Percentiles rank a stretch among this genome's conserved stretches.
phyloP scores from a whole-genome alignment of 2,113 vertebrate species.

The Oostethus manadensis region DNA sequence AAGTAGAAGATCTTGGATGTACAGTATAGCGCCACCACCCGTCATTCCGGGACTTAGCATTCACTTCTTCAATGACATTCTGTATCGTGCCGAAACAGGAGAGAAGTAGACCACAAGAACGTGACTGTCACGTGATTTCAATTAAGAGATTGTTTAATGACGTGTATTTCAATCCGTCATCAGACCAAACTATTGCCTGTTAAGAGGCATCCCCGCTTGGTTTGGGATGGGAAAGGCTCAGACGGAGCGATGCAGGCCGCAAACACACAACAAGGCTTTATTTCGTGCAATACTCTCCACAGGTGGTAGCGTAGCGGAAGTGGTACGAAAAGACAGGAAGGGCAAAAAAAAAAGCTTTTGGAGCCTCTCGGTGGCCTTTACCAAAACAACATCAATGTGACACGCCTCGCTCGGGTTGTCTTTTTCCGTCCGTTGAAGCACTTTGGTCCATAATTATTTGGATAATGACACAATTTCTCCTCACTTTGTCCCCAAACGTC shows the following conservation, averaged over 20 bases:
- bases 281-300: conserved; percentile 59
- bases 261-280: conserved; percentile 50
- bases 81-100: conserved; percentile 60
- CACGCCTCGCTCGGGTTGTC: conserved; percentile 30
- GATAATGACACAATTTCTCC: background rate
- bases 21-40: background rate
- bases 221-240: background rate
- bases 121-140: conserved; percentile 61
- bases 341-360: conserved; percentile 20
- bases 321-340: conserved; percentile 2
- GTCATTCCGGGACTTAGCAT: conserved; percentile 35
- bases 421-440: background rate
- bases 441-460: background rate
- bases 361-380: conserved; percentile 71
- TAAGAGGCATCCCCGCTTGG: conserved; percentile 4
- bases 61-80: conserved; percentile 44
- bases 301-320: conserved; percentile 37
- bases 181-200: conserved; percentile 31
- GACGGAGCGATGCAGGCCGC: conserved; percentile 52
- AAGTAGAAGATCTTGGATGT: conserved; percentile 55
- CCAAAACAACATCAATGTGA: conserved; percentile 50
- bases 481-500: background rate
- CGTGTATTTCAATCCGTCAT: conserved; percentile 38
- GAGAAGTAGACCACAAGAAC: conserved; percentile 20
- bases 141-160: conserved; percentile 70